Base-by-base conservation (phyloP, 2,888 invertebrate genomes). In the Yponomeuta malinellus region DNA sequence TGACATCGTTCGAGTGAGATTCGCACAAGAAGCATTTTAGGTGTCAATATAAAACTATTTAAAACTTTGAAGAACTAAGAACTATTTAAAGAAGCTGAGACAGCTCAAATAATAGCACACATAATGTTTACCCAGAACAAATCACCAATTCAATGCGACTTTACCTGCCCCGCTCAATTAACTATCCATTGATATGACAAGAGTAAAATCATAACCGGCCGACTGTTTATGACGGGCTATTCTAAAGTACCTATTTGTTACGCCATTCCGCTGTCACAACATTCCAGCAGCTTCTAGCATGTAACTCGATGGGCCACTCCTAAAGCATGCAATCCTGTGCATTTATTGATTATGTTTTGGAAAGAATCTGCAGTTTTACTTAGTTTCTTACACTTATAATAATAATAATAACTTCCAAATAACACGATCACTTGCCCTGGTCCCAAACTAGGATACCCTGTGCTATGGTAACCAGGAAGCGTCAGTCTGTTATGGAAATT, bases 211-310 rank as follows among this genome's bases (percentile, higher is more conserved):
- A 31, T 65, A 64, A 65, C 31, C 33, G 33, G 65, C 29, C 65
- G 31, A 3, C 65, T 12, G 52, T 59, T 59, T 59, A 59, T 59
- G 52, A 15, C 52, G 52, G 12, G 52, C 52, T 5, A 59, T 59
- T 59, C 52, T 59, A 15, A 15, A 59, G 52, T 43, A 8, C 8
- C 43, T 33, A 31, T 69, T 70, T n/a, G 70, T 43, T 63, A 37
- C 70, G 63, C 70, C 70, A 70, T 70, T 70, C 63, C 9, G n/a
- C 70, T 70, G 70, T 70, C 70, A 23, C 31, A 70, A 70, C 70
- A 43, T 63, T 43, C 70, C 37, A 31, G 63, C 12, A 12, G 23
- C 70, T 48, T 48, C 31, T 69, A 12, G 31, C 52, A n/a, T 31
- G 70, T 37, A 43, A 37, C 63, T 70, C 63, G n/a, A 31, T 70